Evolutionary conservation across 1,140 invertebrate genomes (phyloP).

Genomic region (Drosophila tropicalis): DNA sequence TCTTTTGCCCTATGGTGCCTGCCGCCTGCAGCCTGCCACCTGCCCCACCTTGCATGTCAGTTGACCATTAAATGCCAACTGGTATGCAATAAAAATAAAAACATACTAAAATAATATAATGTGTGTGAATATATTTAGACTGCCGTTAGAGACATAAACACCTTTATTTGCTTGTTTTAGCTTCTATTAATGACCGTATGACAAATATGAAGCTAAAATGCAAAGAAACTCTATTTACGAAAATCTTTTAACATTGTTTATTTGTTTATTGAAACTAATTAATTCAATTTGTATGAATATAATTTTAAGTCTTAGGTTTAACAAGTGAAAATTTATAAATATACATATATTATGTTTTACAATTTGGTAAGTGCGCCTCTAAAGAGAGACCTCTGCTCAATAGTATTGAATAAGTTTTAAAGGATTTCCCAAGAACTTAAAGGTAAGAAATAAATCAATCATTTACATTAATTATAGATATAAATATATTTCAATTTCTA

Average conservation of each 20-base stretch:
- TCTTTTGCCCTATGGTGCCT: constrained; percentile 13
- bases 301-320: not conserved
- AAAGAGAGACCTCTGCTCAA: no score
- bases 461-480: no score
- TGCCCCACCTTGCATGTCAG: constrained; percentile 49
- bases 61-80: constrained; percentile 62
- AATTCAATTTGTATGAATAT: not conserved
- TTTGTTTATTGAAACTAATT: not conserved
- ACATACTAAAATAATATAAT: constrained; percentile 40
- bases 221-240: not conserved
- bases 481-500: no score
- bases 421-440: no score
- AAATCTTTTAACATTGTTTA: not conserved
- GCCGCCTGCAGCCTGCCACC: no score
- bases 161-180: constrained; percentile 30
- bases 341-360: not conserved
- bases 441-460: no score
- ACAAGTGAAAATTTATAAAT: not conserved
- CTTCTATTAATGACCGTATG: constrained; percentile 6
- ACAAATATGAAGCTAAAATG: not conserved
- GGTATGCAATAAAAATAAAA: constrained; percentile 58
- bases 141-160: constrained; percentile 59
- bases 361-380: no score
- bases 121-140: constrained; percentile 51
- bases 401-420: no score